Conservation (phyloP, 2,113 vertebrate genomes). For the Eptesicus fuscus region DNA sequence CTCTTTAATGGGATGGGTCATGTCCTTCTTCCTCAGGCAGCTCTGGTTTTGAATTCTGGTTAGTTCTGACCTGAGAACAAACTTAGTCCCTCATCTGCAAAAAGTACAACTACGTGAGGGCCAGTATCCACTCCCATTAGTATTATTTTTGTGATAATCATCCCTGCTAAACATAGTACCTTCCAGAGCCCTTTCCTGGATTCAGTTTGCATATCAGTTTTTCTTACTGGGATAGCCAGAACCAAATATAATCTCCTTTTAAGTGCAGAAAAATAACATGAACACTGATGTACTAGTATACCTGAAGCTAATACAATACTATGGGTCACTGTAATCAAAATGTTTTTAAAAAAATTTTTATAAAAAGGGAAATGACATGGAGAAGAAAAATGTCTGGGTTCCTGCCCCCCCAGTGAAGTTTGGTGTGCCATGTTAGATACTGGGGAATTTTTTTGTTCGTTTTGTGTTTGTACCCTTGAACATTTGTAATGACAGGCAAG, state of each 20-base stretch:
- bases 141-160: neutral
- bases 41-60: neutral
- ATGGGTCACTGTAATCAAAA: too few species aligned
- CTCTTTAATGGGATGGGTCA: neutral
- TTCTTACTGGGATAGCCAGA: neutral
- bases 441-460: neutral
- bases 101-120: neutral
- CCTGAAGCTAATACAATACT: neutral
- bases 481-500: neutral
- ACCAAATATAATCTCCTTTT: constrained; percentile 12
- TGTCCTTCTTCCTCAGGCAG: neutral
- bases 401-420: neutral
- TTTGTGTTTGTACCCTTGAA: neutral
- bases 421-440: neutral
- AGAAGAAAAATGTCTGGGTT: neutral
- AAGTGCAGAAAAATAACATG: neutral
- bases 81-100: neutral
- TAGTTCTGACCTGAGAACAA: neutral
- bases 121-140: neutral
- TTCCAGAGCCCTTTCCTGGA: neutral
- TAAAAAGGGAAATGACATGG: neutral
- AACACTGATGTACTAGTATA: neutral
- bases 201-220: neutral
- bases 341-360: neutral
- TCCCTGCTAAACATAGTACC: neutral